A percentile compares a stretch with the other conserved stretches of the same genome.
Conservation (phyloP, 2,113 vertebrate species). For the Tiliqua scincoides region DNA sequence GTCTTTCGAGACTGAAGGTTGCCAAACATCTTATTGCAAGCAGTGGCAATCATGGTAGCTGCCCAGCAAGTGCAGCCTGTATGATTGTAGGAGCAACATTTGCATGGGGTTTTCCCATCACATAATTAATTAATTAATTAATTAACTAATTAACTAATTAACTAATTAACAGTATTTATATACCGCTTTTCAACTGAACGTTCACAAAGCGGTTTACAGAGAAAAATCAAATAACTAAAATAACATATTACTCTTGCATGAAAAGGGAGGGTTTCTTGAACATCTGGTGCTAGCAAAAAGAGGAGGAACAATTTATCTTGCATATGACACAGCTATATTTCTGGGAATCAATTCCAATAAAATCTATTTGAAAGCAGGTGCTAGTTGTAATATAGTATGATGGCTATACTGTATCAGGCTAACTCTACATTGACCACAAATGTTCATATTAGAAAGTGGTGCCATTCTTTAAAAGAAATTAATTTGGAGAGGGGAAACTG, state of each 20-base stretch:
- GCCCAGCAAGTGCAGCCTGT: neutral
- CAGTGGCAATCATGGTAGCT: no score
- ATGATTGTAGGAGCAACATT: neutral
- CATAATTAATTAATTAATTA: no score
- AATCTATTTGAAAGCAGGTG: neutral
- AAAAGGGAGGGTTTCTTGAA: neutral
- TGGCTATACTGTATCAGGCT: neutral
- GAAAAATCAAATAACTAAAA: no score
- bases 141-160: no score
- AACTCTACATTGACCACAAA: neutral
- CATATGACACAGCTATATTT: neutral
- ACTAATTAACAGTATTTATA: no score
- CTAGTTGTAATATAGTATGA: neutral
- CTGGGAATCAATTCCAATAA: neutral
- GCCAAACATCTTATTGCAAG: no score
- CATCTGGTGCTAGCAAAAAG: neutral
- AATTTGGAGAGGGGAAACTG: neutral
- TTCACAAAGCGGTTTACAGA: no score
- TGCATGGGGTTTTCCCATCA: neutral
- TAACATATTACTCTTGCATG: neutral
- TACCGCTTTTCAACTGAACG: no score
- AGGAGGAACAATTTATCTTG: neutral
- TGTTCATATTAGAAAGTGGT: neutral
- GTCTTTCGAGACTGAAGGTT: no score
- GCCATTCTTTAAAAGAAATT: neutral